Conservation (phyloP, 2,888 invertebrate genomes). For the Plebejus argus region DNA sequence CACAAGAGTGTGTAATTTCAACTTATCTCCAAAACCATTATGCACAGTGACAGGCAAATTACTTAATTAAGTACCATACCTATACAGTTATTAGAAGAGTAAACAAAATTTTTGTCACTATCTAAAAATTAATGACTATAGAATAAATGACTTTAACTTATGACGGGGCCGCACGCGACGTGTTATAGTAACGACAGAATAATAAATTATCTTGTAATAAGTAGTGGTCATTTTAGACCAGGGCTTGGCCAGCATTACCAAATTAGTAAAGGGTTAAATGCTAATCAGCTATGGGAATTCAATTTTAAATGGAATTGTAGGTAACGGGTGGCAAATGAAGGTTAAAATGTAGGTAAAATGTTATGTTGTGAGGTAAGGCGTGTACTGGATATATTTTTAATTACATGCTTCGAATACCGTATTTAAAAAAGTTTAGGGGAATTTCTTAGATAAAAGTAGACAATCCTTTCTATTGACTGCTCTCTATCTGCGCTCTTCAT, state of each 20-base stretch:
- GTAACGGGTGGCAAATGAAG: neutral
- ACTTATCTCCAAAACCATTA: constrained; percentile 57
- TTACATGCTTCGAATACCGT: too few species aligned
- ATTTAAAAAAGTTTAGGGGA: too few species aligned
- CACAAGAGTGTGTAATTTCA: neutral
- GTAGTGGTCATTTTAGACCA: constrained; percentile 65
- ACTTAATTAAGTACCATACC: constrained; percentile 62
- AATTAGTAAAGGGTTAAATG: constrained; percentile 67
- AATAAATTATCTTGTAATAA: constrained; percentile 80
- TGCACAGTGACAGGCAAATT: constrained; percentile 59
- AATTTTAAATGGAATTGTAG: constrained; percentile 16
- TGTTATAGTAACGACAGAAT: constrained; percentile 77
- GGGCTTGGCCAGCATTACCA: constrained; percentile 66
- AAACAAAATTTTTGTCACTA: constrained; percentile 80
- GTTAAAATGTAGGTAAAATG: too few species aligned
- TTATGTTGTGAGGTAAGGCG: neutral
- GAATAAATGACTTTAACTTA: constrained; percentile 68
- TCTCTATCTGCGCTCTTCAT: too few species aligned
- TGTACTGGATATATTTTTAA: neutral
- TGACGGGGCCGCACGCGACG: constrained; percentile 71
- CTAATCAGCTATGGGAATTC: constrained; percentile 25
- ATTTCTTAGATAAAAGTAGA: too few species aligned
- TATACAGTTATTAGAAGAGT: constrained; percentile 52
- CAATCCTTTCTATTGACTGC: too few species aligned
- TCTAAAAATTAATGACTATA: constrained; percentile 70